Conservation (phyloP, 2,113 vertebrate genomes). For the Microcebus lehilahytsara region DNA sequence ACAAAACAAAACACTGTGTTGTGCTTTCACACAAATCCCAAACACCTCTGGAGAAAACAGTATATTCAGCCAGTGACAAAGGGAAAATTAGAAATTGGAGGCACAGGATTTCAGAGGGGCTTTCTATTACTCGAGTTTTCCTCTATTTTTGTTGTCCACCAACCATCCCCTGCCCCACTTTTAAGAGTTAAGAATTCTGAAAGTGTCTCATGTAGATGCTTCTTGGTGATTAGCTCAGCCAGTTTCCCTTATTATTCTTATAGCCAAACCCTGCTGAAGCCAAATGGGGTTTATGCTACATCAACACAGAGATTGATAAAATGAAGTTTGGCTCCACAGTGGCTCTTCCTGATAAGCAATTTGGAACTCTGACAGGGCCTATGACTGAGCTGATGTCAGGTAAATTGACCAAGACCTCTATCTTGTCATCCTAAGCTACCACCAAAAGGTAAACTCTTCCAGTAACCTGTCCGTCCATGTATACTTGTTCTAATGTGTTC, state of each 20-base stretch:
- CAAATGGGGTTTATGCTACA: neutral
- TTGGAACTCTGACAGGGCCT: neutral
- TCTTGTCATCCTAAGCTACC: neutral
- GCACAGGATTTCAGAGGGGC: neutral
- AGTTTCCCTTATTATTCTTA: neutral
- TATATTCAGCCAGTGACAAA: slow-evolving; percentile 14
- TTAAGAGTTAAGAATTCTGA: slow-evolving; percentile 31
- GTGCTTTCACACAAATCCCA: slow-evolving; percentile 33
- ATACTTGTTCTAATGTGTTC: neutral
- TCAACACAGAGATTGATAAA: neutral
- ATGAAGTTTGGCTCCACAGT: neutral
- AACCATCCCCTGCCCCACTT: neutral
- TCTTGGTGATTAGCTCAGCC: neutral
- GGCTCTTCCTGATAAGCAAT: neutral
- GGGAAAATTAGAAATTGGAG: slow-evolving; percentile 40
- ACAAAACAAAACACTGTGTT: neutral
- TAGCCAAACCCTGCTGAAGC: neutral
- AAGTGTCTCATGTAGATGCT: neutral
- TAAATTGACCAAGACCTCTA: neutral
- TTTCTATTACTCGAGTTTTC: neutral
- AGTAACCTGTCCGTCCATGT: neutral
- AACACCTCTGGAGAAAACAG: neutral
- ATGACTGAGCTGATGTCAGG: neutral
- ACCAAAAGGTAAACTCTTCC: neutral
- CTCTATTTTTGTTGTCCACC: neutral